Conservation (phyloP, 1,140 invertebrate species). For the Matsumurasca onukii region DNA sequence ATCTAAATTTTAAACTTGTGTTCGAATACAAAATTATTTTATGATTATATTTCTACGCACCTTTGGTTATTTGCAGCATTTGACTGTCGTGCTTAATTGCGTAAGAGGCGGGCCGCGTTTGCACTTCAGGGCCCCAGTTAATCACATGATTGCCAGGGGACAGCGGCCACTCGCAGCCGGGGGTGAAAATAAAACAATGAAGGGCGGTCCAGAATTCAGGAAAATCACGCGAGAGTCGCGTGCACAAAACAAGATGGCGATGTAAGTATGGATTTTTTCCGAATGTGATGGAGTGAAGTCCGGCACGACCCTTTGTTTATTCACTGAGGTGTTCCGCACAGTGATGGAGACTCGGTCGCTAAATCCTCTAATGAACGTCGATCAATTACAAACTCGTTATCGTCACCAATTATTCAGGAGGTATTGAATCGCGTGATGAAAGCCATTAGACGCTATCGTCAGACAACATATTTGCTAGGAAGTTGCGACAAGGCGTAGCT, state of each 20-base stretch:
- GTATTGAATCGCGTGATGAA: background rate
- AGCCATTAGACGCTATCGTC: no score
- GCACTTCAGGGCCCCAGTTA: no score
- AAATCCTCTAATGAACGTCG: background rate
- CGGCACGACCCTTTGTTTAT: background rate
- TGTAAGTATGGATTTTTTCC: background rate
- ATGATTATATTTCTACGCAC: no score
- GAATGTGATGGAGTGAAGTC: background rate
- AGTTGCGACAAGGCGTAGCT: no score
- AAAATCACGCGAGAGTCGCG: constrained; percentile 8
- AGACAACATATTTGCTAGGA: no score
- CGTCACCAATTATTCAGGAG: background rate
- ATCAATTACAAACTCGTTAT: constrained; percentile 16
- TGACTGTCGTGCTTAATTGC: no score
- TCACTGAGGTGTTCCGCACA: background rate
- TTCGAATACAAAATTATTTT: no score
- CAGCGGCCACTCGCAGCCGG: background rate
- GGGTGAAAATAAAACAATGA: background rate
- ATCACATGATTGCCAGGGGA: no score
- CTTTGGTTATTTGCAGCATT: no score
- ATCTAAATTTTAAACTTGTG: no score
- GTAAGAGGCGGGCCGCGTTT: no score
- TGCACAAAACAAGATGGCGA: constrained; percentile 8
- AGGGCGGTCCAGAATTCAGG: background rate
- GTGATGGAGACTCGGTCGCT: background rate